A percentile compares a stretch with the other conserved stretches of the same genome.
These are phyloP conservation scores for Scotopteryx bipunctaria DNA, from an alignment of 2,888 invertebrate genomes.

Conservation along the genomic window DNA sequence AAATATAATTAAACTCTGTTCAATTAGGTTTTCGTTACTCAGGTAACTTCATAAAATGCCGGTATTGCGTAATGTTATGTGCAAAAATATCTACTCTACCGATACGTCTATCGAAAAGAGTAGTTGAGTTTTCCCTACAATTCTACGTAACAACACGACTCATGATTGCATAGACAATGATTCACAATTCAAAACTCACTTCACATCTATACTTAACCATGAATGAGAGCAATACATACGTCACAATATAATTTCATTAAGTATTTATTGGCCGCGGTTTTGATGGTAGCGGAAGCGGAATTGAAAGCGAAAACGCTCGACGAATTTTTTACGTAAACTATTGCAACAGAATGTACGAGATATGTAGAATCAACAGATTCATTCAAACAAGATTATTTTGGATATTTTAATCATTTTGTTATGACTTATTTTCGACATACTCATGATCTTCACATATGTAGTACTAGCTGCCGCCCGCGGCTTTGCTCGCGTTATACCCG, in stretches of 20 bases:
- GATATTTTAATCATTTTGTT: too few species aligned
- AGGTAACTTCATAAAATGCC: slow-evolving; percentile 1
- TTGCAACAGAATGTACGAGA: too few species aligned
- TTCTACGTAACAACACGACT: slow-evolving; percentile 17
- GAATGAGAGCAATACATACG: slow-evolving; percentile 43
- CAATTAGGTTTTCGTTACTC: too few species aligned
- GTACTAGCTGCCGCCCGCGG: too few species aligned
- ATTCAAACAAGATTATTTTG: too few species aligned
- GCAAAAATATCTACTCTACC: slow-evolving; percentile 4
- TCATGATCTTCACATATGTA: too few species aligned
- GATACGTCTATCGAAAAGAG: neutral
- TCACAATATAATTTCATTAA: slow-evolving; percentile 62
- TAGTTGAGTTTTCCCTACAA: slow-evolving; percentile 12
- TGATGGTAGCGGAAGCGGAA: slow-evolving; percentile 8
- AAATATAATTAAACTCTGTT: neutral
- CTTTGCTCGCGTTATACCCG: too few species aligned
- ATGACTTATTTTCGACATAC: too few species aligned
- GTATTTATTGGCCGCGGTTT: slow-evolving; percentile 44
- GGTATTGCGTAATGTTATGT: neutral
- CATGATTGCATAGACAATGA: slow-evolving; percentile 17
- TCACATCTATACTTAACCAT: slow-evolving; percentile 22
- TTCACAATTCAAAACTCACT: slow-evolving; percentile 15
- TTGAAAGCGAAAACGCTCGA: too few species aligned
- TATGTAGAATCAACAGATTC: too few species aligned
- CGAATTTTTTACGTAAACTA: too few species aligned